Base-by-base conservation (phyloP, 92 coral and sea anemone species). In the Parazoanthus atlanticus region DNA sequence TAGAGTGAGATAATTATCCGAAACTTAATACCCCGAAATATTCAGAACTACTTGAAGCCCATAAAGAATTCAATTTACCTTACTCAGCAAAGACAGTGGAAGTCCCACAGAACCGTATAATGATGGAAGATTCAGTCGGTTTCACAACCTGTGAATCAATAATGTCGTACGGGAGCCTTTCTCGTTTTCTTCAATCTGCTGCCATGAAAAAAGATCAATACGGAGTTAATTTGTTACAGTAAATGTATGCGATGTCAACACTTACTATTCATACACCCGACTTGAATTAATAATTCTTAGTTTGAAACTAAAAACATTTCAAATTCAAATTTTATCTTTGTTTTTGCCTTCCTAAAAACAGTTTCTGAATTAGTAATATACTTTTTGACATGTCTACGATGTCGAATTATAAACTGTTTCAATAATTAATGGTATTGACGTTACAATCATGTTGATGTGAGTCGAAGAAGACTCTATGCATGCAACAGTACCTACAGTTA, bases 301-400 rank as follows among this genome's bases (percentile, higher is more conserved):
- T 64, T 65, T 65, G 19, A 65, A 38, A 31, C 31, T 64, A 11
- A 33, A 41, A 36, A 36, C 76, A 80, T 65, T 78, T 82, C 76
- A 82, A 82, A 82, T 65, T 82, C 75, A 82, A 82, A 82, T 65
- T 34, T 82, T 23, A 36, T 65, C 76, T 32, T 58, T 82, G 86
- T 82, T 82, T 82, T 56, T 15, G 54, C 65, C 21, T 34, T 34
- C 15, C 52, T 34, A 40, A 38, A n/a, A 67, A 25, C 76, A 82
- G 76, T 36, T 82, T 49, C 46, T 82, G 43, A 82, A 82, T 82
- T 36, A 40, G 56, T 82, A 34, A 82, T 25, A 15, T 34, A 19
- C 36, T 11, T 82, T 65, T 36, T 82, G 41, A 33, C 75, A 61
- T 82, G 32, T 82, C 58, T 65, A 65, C 54, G 46, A 2, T 17